Conservation (phyloP, 64 coral and sea anemone species). For the Anthopleura sola region DNA sequence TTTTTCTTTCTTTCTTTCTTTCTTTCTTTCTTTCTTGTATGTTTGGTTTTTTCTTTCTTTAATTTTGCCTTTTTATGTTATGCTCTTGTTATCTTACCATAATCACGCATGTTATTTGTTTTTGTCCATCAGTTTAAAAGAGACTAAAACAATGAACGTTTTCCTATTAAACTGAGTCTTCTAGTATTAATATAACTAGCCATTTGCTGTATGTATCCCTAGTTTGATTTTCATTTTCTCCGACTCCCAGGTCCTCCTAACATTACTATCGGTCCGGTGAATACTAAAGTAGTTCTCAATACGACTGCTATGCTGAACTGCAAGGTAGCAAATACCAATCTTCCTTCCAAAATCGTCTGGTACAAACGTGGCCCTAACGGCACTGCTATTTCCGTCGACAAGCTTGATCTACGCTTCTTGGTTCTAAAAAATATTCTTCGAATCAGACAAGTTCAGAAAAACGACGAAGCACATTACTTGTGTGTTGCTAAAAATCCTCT, state of each 20-base stretch:
- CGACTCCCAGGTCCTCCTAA: slow-evolving; percentile 43
- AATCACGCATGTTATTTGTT: too few species aligned
- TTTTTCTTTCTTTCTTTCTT: neutral
- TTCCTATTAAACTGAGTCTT: too few species aligned
- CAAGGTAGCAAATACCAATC: slow-evolving; percentile 25
- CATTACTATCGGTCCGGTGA: slow-evolving; percentile 23
- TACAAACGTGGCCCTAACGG: slow-evolving; percentile 3
- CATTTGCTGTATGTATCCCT: too few species aligned
- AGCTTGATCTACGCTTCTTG: slow-evolving; percentile 64
- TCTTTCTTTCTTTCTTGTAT: neutral
- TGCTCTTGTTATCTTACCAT: too few species aligned
- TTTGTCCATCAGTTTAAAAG: too few species aligned
- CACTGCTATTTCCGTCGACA: slow-evolving; percentile 27
- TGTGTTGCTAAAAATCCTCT: slow-evolving; percentile 65
- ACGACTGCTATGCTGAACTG: slow-evolving; percentile 65
- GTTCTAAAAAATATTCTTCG: slow-evolving; percentile 59
- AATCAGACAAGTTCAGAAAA: slow-evolving; percentile 51
- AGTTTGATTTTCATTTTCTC: neutral
- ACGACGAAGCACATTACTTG: slow-evolving; percentile 63
- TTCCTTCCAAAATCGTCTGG: slow-evolving; percentile 56
- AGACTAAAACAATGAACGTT: too few species aligned
- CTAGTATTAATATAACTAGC: too few species aligned
- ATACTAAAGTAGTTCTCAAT: slow-evolving; percentile 52
- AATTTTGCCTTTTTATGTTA: too few species aligned
- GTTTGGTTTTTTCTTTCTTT: too few species aligned